Conservation (phyloP, 2,888 invertebrate species). For the Drosophila nr. medialis region DNA sequence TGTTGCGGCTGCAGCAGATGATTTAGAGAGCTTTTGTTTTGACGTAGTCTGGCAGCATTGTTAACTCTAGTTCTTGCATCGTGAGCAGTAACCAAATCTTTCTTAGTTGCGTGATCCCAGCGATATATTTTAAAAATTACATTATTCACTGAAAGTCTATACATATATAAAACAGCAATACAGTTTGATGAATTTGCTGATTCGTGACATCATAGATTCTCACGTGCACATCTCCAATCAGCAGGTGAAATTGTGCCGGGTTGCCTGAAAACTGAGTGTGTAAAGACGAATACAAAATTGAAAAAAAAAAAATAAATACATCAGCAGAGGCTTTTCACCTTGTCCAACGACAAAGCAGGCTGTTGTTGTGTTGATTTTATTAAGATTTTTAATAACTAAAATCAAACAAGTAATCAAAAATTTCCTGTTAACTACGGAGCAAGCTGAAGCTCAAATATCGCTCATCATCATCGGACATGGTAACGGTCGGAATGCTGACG, state of each 20-base stretch:
- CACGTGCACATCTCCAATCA: constrained; percentile 50
- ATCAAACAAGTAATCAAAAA: constrained; percentile 14
- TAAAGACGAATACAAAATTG: constrained; percentile 22
- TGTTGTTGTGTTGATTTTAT: neutral
- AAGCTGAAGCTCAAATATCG: neutral
- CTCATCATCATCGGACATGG: constrained; percentile 34
- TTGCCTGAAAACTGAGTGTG: constrained; percentile 44
- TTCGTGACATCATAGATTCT: constrained; percentile 2
- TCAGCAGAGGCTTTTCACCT: constrained; percentile 14
- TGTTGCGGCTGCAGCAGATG: constrained; percentile 44
- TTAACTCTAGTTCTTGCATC: constrained; percentile 16
- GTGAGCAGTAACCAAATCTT: constrained; percentile 16
- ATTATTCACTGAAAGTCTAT: neutral
- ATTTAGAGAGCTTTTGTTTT: constrained; percentile 10
- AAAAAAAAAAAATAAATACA: constrained; percentile 16
- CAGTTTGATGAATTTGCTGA: neutral
- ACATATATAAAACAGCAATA: neutral
- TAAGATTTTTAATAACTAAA: constrained; percentile 27
- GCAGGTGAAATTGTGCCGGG: constrained; percentile 58
- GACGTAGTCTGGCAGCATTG: constrained; percentile 28
- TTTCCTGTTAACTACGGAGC: constrained; percentile 24
- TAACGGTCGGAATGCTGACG: constrained; percentile 45
- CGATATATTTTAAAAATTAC: neutral
- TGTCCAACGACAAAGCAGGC: constrained; percentile 13
- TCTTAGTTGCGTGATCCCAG: neutral